These are phyloP conservation scores for Capromys pilorides DNA, from an alignment of 2,797 vertebrate genomes.

Conservation along the genomic window DNA sequence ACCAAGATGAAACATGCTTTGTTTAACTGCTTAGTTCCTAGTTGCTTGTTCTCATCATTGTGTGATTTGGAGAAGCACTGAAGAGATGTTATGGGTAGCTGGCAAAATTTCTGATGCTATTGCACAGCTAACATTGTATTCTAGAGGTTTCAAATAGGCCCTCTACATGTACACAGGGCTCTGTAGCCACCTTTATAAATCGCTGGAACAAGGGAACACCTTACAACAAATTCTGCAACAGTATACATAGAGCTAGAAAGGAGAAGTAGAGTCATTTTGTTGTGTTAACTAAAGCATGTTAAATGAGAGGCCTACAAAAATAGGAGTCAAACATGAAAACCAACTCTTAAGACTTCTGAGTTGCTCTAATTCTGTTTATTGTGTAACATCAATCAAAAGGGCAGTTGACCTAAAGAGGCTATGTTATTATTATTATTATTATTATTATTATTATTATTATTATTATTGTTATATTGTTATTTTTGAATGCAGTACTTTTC, in stretches of 20 bases:
- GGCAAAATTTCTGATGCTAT: not conserved
- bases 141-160: not conserved
- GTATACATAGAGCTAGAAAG: not conserved
- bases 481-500: conserved; percentile 41
- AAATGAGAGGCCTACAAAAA: conserved; percentile 56
- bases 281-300: conserved; percentile 28
- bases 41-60: not conserved
- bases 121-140: not conserved
- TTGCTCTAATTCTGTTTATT: conserved; percentile 57
- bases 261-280: not conserved
- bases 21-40: conserved; percentile 9
- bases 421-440: not conserved
- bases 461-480: not conserved
- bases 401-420: conserved; percentile 20
- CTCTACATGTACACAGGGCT: not conserved
- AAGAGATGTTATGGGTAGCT: conserved; percentile 1
- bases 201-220: not conserved
- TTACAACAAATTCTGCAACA: not conserved
- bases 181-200: not conserved
- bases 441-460: too few species aligned
- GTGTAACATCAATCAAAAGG: conserved; percentile 2
- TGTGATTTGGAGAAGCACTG: not conserved
- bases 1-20: not conserved
- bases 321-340: conserved; percentile 18
- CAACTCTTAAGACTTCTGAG: not conserved